Base-by-base conservation (phyloP, 1,140 invertebrate species). In the Drosophila sechellia region DNA sequence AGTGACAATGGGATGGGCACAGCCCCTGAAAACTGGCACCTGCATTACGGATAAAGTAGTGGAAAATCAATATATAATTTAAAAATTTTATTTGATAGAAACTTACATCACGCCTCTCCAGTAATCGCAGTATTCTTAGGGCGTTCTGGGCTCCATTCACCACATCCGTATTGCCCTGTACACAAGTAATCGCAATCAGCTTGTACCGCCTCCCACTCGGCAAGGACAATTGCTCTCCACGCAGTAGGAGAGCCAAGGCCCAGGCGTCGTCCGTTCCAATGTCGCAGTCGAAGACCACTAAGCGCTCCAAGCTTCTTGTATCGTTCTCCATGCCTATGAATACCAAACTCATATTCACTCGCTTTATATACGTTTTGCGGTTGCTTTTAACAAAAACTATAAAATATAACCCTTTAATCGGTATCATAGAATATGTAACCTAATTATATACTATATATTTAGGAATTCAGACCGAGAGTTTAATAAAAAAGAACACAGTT, bases 231-330 rank as follows among this genome's bases (percentile, higher is more conserved):
- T 52, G 20, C 64, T 95, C 94, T 4, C 94, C 94, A 13, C 93
- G 87, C 12, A 95, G 79, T 2, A 95, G 81, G 76, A 95, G 91
- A 20, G 94, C 81, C 5, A 96, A 73, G 3, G 94, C 95, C 73
- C 94, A 92, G n/a, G 94, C 95, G 92, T 95, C 95, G 76, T 95
- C 95, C 8, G 93, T 92, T 1, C 95, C 95, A 11, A 93, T 92
- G 81, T 95, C 95, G 39, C 93, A 93, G 73, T 95, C 95, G 34
- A 94, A 90, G 22, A 95, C 93, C 37, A 95, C 90, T 15, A 70
- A 20, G 13, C 64, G 35, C 10, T 65, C 20, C 20, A 22, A 22
- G 12, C 34, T 20, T 25, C 35, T 22, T 40, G 3, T 22, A 22
- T 22, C 20, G 20, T 22, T 22, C 20, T 48, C 42, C 57, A 40